Conservation (phyloP, 2,888 invertebrate species). For the Cephonodes hylas region DNA sequence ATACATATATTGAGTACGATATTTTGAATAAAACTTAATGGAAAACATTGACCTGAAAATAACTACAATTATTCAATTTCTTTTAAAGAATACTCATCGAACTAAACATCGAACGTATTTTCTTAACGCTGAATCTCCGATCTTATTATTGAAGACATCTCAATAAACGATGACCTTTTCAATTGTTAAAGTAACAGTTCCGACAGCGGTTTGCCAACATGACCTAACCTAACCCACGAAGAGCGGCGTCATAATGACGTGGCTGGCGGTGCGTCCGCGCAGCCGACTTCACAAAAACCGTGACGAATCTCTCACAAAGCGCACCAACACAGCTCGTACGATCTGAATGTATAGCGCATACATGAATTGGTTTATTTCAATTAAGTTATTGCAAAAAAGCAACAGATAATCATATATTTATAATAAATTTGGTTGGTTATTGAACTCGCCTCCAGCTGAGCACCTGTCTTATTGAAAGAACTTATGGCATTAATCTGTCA, state of each 20-base stretch:
- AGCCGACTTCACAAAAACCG: conserved; percentile 61
- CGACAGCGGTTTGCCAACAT: conserved; percentile 29
- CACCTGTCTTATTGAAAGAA: too few relatives aligned
- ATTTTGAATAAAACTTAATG: too few relatives aligned
- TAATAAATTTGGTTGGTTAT: too few relatives aligned
- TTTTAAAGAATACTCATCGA: too few relatives aligned
- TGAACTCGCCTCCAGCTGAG: too few relatives aligned
- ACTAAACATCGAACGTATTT: too few relatives aligned
- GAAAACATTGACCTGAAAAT: too few relatives aligned
- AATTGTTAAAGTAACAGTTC: conserved; percentile 28
- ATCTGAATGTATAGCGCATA: neutral
- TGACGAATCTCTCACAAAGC: conserved; percentile 66
- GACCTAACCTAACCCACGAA: conserved; percentile 56
- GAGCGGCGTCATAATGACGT: conserved; percentile 49
- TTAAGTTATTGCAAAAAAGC: neutral
- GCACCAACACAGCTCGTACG: conserved; percentile 38
- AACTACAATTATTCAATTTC: too few relatives aligned
- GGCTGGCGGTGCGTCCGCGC: conserved; percentile 23
- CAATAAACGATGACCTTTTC: conserved; percentile 7
- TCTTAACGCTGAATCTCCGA: neutral
- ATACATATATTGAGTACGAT: too few relatives aligned
- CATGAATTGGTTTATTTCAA: neutral
- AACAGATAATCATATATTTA: neutral
- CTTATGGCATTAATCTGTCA: too few relatives aligned
- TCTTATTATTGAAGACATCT: neutral